Base-by-base conservation (phyloP, 1,140 invertebrate species). In the Pseudomyrmex pallidus region DNA sequence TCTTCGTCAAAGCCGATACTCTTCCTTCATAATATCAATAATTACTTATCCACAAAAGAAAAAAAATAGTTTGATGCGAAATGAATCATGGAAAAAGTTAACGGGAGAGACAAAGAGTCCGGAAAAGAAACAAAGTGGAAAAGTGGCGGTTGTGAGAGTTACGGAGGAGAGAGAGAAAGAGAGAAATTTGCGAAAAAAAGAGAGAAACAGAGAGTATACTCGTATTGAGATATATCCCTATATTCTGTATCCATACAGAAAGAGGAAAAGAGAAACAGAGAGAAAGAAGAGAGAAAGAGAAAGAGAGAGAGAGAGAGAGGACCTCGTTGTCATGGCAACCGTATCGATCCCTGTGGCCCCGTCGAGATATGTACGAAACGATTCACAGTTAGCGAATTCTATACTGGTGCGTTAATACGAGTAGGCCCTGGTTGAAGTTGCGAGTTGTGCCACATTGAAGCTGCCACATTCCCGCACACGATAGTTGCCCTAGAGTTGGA, bases 221-320 rank as follows among this genome's bases (percentile, higher is more conserved):
- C 88, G 86, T 88, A 91, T 91, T 90, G 90, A 91, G 90, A 91
- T 91, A 88, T 90, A 91, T 91, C 86, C 88, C 77, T 84, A 85
- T 91, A 90, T 90, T 35, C 85, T 85, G 89, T 89, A 89, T 77
- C 66, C 80, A 74, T 87, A 85, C 84, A 86, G 80, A 64, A 20
- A 54, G 80, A 13, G 46, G 52, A 25, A 35, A 56, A 20, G 35
- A 35, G 35, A 35, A 35, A 35, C 35, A 35, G 35, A 56, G 22
- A 87, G 50, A 74, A 10, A 54, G 25, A 25, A 50, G 62, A 50
- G 56, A 44, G 74, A 84, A 70, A 57, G 50, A 48, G 48, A 66
- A 22, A 66, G 74, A 67, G 64, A 80, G 72, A 83, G 61, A 56
- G 52, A 83, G 85, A 89, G 82, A 35, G 22, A 87, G 50, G 50